A percentile compares a stretch with the other conserved stretches of the same genome.
Evolutionary conservation across 1,140 invertebrate genomes (phyloP).

Genomic region (fruit fly (Drosophila melanogaster)): Release_6_plus_ISO1_MT NC_004354.4:3686501-3687000

Average conservation of each 20-base stretch:
- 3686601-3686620: conserved; percentile 25
- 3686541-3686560: conserved; percentile 11
- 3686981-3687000: conserved; percentile 5
- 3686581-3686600: neutral
- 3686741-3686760: conserved; percentile 75
- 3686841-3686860: conserved; percentile 81
- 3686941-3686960: conserved; percentile 18
- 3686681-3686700: conserved; percentile 12
- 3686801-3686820: conserved; percentile 45
- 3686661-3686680: conserved; percentile 48
- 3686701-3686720: neutral
- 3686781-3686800: conserved; percentile 59
- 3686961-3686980: conserved; percentile 19
- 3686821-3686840: conserved; percentile 48
- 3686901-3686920: conserved; percentile 81
- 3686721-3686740: conserved; percentile 46
- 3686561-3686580: neutral
- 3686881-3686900: conserved; percentile 69
- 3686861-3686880: conserved; percentile 81
- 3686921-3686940: conserved; percentile 33
- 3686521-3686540: conserved; percentile 18
- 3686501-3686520: conserved; percentile 40
- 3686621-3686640: conserved; percentile 77
- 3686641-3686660: conserved; percentile 46
- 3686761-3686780: conserved; percentile 27